A percentile compares a stretch with the other conserved stretches of the same genome.
Conservation (phyloP, 2,113 vertebrate genomes). For the Prionailurus bengalensis region DNA sequence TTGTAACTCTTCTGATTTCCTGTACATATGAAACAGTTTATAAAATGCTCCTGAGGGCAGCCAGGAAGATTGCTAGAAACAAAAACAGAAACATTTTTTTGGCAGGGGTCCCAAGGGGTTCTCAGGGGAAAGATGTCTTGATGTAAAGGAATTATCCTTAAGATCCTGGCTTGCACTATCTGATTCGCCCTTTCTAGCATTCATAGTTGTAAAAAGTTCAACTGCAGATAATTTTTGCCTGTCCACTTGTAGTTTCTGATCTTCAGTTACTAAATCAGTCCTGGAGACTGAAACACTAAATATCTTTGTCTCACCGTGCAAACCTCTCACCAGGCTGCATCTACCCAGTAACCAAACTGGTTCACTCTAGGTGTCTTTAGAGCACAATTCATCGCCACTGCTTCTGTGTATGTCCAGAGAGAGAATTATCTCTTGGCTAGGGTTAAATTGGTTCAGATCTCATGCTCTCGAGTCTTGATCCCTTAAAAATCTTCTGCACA, state of each 20-base stretch:
- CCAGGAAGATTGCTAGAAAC: neutral
- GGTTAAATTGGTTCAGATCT: conserved; percentile 11
- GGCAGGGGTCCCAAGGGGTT: neutral
- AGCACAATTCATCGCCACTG: neutral
- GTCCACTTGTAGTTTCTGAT: conserved; percentile 4
- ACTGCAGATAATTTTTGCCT: neutral
- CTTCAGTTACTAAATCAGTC: conserved; percentile 29
- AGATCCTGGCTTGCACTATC: neutral
- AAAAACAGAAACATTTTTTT: conserved; percentile 12
- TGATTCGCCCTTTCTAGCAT: conserved; percentile 17
- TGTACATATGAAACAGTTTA: conserved; percentile 57
- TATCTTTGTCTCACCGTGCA: neutral
- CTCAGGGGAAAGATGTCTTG: neutral
- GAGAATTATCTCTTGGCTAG: neutral
- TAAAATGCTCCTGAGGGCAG: conserved; percentile 31
- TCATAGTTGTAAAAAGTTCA: conserved; percentile 44
- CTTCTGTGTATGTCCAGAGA: conserved; percentile 17
- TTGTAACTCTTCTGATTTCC: conserved; percentile 40
- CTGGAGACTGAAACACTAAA: neutral
- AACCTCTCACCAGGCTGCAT: neutral
- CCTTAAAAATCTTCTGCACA: neutral
- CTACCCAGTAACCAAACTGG: neutral
- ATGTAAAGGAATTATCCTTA: conserved; percentile 41
- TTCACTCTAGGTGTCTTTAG: neutral
- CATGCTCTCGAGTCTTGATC: neutral